Base-by-base conservation (phyloP, 2,113 vertebrate species). In the Oryzias javanicus region DNA sequence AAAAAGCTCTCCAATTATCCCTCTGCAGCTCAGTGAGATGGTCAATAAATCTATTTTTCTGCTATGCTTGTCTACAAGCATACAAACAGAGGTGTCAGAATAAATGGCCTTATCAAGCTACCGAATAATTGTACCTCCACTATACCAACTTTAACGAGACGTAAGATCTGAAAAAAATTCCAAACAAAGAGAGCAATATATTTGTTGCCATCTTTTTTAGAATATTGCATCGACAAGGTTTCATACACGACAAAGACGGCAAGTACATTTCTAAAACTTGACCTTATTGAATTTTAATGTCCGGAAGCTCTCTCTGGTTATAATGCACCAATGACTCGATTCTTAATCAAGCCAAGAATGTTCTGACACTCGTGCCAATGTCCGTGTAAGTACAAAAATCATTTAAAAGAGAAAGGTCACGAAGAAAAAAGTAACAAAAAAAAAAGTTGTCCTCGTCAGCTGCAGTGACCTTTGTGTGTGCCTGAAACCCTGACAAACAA, bases 391-490 rank as follows among this genome's bases (percentile, higher is more conserved):
- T 12, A 35, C 35, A 35, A 35, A 35, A 35, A 35, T 35, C 35
- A 35, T 35, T 35, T 35, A 27, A 48, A 56, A 8, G 15, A 50
- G 42, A 58, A 42, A 29, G 44, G 22, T 15, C 46, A 47, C 16
- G 48, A 52, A 51, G 57, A 45, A 25, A 10, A 49, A 49, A 5
- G 19, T 29, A 16, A 49, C 17, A n/a, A 56, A 57, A 49, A 61
- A 42, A 18, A 27, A 25, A 25, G 25, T 42, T 65, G 35, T 14
- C 24, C 13, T 35, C 1, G 1, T 10, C 46, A 75, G 42, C 48
- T 67, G 48, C 35, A 17, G 10, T 84, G 72, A 81, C 71, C 76
- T 84, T 81, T 83, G 58, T 17, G 1, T 75, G 50, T 24, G 42
- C 47, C 53, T 61, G 29, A 50, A 52, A 61, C 20, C 44, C 46